Evolutionary conservation across 2,113 vertebrate species (phyloP).

Genomic region (Phyllostomus discolor): DNA sequence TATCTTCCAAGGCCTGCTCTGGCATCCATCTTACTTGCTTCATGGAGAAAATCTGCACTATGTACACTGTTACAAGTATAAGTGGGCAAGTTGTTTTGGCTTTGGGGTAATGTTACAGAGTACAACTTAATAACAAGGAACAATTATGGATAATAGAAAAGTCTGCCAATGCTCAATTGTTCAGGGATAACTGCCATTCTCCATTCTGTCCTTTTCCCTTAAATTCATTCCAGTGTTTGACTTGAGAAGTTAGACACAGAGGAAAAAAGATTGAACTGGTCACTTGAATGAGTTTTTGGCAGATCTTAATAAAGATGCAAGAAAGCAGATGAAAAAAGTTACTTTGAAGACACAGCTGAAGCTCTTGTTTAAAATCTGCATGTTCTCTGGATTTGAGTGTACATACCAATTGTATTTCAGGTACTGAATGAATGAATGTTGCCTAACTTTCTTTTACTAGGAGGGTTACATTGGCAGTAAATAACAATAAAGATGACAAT

Average conservation of each 20-base stretch:
- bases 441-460: background rate
- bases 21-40: slow-evolving; percentile 35
- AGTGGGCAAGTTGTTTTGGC: background rate
- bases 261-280: background rate
- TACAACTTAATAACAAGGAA: background rate
- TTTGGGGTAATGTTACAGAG: background rate
- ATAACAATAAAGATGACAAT: background rate
- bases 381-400: background rate
- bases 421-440: background rate
- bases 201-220: background rate
- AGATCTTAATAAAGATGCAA: background rate
- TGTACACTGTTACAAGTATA: background rate
- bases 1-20: background rate
- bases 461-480: background rate
- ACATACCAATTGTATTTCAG: background rate
- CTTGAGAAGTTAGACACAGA: background rate
- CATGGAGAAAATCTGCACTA: background rate
- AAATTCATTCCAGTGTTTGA: background rate
- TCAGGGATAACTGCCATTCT: background rate
- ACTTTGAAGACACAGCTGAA: background rate
- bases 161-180: background rate
- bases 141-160: background rate
- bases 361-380: background rate
- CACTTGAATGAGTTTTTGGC: background rate
- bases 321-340: background rate